Base-by-base conservation (phyloP, 2,888 invertebrate genomes). In the Schizaphis graminum region DNA sequence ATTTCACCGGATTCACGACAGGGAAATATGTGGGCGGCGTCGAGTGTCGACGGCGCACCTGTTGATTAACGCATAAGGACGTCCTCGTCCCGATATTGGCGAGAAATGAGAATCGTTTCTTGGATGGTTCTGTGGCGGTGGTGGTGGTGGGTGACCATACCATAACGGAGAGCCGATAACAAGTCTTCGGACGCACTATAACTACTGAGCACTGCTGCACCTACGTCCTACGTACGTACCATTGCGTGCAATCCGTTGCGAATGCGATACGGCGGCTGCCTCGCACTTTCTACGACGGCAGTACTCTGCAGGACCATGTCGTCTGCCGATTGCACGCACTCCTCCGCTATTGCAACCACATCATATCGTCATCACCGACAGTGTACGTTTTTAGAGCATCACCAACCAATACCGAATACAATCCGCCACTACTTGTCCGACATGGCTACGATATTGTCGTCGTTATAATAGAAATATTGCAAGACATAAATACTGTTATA, bases 11-110 rank as follows among this genome's bases (percentile, higher is more conserved):
- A 77, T 41, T 35, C 28, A 16, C 5, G 87, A 53, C 49, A 47
- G 90, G 44, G 44, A 90, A 90, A 90, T 67, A 90, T 90, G 90
- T 47, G 67, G 90, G 67, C 90, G 89, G 16, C 28, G 86, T 28
- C 35, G 67, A 24, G 13, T 24, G 86, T 16, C 77, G 35, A 24
- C 87, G 89, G 89, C 89, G 90, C 90, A 67, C 90, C 90, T 90
- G 90, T 90, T 67, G 90, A 47, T 57, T 89, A 56, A 67, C 24
- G 11, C n/a, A 47, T 26, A 44, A 61, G 3, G 47, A 67, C 28
- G 28, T 47, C 90, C 4, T 21, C 10, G 1, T 35, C 5, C 56
- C 35, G 41, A 24, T 35, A 56, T 41, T 16, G 53, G 24, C 35
- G n/a, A 56, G 41, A 41, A 41, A 44, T 44, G 44, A 26, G 28